A percentile compares a stretch with the other conserved stretches of the same genome.
phyloP scores from a whole-genome alignment of 1,140 invertebrate genomes.

The Myzus persicae region DNA sequence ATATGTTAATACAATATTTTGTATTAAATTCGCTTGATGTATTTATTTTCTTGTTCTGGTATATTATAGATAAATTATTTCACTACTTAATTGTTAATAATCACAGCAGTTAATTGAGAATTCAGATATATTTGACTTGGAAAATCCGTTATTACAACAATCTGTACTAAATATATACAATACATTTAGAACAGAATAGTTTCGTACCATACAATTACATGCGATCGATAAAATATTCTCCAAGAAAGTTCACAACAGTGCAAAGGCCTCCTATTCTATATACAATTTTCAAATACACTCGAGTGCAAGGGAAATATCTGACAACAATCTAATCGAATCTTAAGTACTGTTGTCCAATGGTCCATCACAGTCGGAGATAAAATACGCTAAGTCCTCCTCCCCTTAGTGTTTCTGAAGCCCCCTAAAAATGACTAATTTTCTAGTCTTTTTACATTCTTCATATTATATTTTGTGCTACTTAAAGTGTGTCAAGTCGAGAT shows the following conservation, averaged over 20 bases:
- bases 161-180: neutral
- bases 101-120: neutral
- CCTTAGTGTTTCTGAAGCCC: no score
- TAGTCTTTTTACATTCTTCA: no score
- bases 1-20: no score
- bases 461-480: no score
- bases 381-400: neutral
- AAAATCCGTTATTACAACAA: neutral
- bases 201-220: neutral
- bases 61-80: neutral
- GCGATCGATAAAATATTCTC: neutral
- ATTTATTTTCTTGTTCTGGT: neutral
- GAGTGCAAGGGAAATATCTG: neutral
- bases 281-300: neutral
- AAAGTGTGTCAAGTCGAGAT: no score
- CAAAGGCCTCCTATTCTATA: neutral
- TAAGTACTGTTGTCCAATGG: neutral
- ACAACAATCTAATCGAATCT: neutral
- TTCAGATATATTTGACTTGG: neutral
- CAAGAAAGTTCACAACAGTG: neutral
- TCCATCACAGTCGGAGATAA: neutral
- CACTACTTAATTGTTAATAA: neutral
- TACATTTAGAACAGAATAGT: neutral
- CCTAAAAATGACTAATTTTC: neutral
- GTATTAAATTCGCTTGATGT: neutral